phyloP scores from a whole-genome alignment of 2,888 invertebrate species.

The Drosophila kuntzei region DNA sequence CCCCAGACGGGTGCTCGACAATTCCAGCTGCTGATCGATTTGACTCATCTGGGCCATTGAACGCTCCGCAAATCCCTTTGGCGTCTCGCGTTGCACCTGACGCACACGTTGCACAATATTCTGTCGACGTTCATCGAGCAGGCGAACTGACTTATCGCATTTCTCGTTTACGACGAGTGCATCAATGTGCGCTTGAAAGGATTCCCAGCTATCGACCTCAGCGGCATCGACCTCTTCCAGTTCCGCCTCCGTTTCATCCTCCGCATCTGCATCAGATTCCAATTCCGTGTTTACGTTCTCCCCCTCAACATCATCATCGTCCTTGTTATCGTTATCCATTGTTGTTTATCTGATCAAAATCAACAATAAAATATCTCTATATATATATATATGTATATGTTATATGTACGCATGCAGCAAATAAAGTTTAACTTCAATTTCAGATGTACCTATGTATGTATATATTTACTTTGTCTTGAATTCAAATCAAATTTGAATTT shows the following conservation, averaged over 20 bases:
- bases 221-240: slow-evolving; percentile 15
- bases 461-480: slow-evolving; percentile 3
- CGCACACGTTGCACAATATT: slow-evolving; percentile 53
- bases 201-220: slow-evolving; percentile 56
- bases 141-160: slow-evolving; percentile 45
- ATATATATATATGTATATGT: slow-evolving; percentile 2
- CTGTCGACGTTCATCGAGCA: slow-evolving; percentile 56
- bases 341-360: neutral
- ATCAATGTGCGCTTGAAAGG: slow-evolving; percentile 62
- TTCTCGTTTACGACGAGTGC: slow-evolving; percentile 47
- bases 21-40: slow-evolving; percentile 89
- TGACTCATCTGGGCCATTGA: slow-evolving; percentile 86
- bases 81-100: slow-evolving; percentile 45
- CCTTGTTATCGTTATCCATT: slow-evolving; percentile 52
- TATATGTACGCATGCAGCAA: no score
- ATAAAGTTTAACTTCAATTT: neutral
- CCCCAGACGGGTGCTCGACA: slow-evolving; percentile 88
- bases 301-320: slow-evolving; percentile 62
- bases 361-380: slow-evolving; percentile 4
- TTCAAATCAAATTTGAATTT: slow-evolving; percentile 2
- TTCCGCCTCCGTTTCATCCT: slow-evolving; percentile 36
- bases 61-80: slow-evolving; percentile 55
- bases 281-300: slow-evolving; percentile 19
- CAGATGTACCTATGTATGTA: no score
- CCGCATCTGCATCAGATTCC: slow-evolving; percentile 12